These are phyloP conservation scores for Rotaria socialis DNA, from an alignment of 2,888 invertebrate species.

Conservation along the genomic window DNA sequence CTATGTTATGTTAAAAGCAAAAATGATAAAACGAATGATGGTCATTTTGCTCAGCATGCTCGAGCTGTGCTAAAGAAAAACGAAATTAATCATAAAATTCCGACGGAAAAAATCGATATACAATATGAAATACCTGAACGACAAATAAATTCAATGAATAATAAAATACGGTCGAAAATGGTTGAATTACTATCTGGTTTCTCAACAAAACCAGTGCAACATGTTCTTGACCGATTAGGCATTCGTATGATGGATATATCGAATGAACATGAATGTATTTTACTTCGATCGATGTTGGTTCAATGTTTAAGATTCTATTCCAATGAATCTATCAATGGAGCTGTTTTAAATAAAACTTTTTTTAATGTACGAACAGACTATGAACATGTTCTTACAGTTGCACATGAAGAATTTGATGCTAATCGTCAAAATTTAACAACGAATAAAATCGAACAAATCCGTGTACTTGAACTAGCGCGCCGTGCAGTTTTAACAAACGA, in stretches of 20 bases:
- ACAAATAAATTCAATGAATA: not conserved
- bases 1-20: not conserved
- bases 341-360: not conserved
- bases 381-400: not conserved
- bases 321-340: not conserved
- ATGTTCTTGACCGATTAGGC: constrained; percentile 12
- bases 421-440: not conserved
- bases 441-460: constrained; percentile 20
- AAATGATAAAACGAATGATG: not conserved
- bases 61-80: not conserved
- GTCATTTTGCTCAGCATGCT: not conserved
- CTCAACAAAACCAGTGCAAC: not conserved
- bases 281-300: constrained; percentile 25
- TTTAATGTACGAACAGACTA: not conserved
- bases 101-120: not conserved
- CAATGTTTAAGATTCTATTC: constrained; percentile 25
- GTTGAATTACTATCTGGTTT: not conserved
- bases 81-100: not conserved
- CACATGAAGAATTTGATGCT: not conserved
- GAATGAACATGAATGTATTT: constrained; percentile 6
- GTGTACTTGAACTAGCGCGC: constrained; percentile 4
- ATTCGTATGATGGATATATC: constrained; percentile 30
- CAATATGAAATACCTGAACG: not conserved
- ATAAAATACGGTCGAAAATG: constrained; percentile 5
- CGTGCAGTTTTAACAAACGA: not conserved